Evolutionary conservation across 2,888 invertebrate genomes (phyloP).

Genomic region (Altica lythri): DNA sequence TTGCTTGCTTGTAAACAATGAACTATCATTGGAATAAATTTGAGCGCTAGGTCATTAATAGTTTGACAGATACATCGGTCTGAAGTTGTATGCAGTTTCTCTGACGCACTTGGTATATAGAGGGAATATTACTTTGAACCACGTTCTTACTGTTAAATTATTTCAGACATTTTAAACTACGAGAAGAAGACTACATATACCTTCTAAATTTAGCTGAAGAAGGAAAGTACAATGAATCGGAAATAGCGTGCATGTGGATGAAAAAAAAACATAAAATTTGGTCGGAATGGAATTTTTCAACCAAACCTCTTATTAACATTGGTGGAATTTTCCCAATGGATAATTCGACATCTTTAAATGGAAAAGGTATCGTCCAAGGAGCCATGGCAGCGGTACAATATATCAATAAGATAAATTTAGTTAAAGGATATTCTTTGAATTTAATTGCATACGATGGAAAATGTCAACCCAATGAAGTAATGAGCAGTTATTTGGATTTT

Average conservation of each 20-base stretch:
- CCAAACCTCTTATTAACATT: constrained; percentile 59
- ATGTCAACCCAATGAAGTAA: constrained; percentile 73
- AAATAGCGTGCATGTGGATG: constrained; percentile 74
- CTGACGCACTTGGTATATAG: no score
- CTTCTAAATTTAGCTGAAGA: constrained; percentile 41
- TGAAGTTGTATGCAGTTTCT: no score
- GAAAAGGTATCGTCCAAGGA: constrained; percentile 65
- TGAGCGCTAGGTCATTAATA: no score
- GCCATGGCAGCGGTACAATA: constrained; percentile 67
- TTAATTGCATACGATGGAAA: constrained; percentile 67
- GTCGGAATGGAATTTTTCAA: constrained; percentile 55
- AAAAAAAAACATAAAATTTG: constrained; percentile 57
- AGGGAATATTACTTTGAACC: no score
- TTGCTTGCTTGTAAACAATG: no score
- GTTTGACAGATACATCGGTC: no score
- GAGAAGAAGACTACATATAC: constrained; percentile 59
- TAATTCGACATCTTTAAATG: constrained; percentile 63
- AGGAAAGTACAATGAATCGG: constrained; percentile 43
- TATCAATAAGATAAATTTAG: constrained; percentile 61
- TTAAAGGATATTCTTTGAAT: constrained; percentile 62
- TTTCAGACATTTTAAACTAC: constrained; percentile 60
- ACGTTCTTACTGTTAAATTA: no score
- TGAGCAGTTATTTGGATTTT: constrained; percentile 76
- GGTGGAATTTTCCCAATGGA: constrained; percentile 75
- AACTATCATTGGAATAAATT: no score